phyloP scores from a whole-genome alignment of 2,797 vertebrate genomes.

The Sciurus carolinensis region DNA sequence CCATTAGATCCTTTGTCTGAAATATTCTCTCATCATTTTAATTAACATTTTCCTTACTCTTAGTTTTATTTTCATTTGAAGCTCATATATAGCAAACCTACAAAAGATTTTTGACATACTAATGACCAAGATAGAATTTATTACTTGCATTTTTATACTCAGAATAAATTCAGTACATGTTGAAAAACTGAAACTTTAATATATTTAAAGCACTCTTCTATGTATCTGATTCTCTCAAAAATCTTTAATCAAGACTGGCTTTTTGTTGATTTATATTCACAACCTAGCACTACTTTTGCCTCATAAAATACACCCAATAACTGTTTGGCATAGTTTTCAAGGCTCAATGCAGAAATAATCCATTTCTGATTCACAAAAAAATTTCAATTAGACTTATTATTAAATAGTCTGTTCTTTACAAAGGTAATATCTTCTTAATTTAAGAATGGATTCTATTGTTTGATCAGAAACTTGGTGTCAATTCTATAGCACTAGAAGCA shows the following conservation, averaged over 20 bases:
- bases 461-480: not conserved
- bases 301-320: not conserved
- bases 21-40: not conserved
- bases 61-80: not conserved
- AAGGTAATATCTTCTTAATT: slow-evolving; percentile 47
- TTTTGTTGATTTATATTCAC: not conserved
- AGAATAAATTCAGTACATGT: not conserved
- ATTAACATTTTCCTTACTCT: not conserved
- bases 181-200: not conserved
- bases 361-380: not conserved
- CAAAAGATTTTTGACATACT: not conserved
- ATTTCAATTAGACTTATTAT: not conserved
- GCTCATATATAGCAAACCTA: not conserved
- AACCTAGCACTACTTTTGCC: not conserved
- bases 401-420: not conserved
- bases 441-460: not conserved
- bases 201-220: slow-evolving; percentile 2
- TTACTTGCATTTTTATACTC: not conserved
- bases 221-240: not conserved
- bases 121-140: not conserved
- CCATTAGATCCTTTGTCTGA: not conserved
- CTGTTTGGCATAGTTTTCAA: not conserved
- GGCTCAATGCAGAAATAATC: not conserved
- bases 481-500: not conserved
- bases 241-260: not conserved